Evolutionary conservation across 1,140 invertebrate genomes (phyloP).

Genomic region (Acromyrmex charruanus): DNA sequence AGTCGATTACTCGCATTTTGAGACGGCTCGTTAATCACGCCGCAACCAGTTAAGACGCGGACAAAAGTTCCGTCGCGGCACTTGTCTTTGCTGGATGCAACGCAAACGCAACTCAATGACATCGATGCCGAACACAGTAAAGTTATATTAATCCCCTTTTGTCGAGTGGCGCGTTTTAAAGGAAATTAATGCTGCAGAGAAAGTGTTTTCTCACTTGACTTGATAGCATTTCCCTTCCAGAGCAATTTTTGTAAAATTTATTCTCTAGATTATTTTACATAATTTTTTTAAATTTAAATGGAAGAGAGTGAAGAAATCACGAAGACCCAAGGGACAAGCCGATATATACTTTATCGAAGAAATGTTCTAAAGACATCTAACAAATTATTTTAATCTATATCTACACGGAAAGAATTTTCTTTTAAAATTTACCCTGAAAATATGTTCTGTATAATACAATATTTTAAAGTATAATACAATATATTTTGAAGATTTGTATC

Average conservation of each 20-base stretch:
- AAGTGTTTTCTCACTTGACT: neutral
- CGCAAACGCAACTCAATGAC: neutral
- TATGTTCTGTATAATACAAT: too few relatives aligned
- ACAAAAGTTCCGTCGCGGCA: conserved; percentile 14
- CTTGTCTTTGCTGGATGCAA: conserved; percentile 11
- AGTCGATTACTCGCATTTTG: conserved; percentile 53
- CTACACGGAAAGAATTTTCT: too few relatives aligned
- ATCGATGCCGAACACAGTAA: neutral
- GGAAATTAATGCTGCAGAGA: conserved; percentile 6
- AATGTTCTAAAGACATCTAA: too few relatives aligned
- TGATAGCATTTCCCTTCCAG: neutral
- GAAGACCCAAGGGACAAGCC: too few relatives aligned
- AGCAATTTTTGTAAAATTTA: neutral
- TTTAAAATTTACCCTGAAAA: too few relatives aligned
- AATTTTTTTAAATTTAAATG: neutral
- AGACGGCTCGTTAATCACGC: conserved; percentile 58
- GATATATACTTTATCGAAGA: too few relatives aligned
- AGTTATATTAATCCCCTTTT: conserved; percentile 23
- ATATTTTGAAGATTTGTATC: too few relatives aligned
- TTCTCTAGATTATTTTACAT: neutral
- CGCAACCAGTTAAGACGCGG: conserved; percentile 37
- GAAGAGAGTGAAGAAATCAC: too few relatives aligned
- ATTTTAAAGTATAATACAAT: too few relatives aligned
- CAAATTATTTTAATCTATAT: neutral
- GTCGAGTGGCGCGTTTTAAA: neutral